phyloP scores from a whole-genome alignment of 2,888 invertebrate species.

The Acholoe squamosa region DNA sequence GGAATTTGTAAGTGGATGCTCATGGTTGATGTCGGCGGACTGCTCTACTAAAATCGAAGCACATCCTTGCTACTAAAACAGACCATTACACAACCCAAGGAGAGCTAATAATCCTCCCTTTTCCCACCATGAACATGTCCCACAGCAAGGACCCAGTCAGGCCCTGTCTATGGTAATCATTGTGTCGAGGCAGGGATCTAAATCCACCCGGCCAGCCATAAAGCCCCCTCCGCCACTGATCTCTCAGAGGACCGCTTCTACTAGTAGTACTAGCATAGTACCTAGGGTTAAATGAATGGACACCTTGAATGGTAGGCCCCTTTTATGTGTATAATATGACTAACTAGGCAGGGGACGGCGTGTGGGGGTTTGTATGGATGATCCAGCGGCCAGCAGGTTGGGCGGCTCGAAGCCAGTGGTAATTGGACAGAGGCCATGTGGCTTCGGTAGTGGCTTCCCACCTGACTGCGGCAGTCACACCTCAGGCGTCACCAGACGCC shows the following conservation, averaged over 20 bases:
- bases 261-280: background rate
- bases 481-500: background rate
- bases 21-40: background rate
- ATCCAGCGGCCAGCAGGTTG: background rate
- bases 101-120: background rate
- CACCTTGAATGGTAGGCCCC: background rate
- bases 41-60: background rate
- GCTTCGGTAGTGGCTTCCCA: constrained; percentile 22
- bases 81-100: background rate
- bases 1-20: constrained; percentile 15
- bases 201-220: background rate
- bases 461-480: constrained; percentile 20
- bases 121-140: background rate
- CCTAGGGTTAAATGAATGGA: background rate
- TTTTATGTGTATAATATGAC: constrained; percentile 41
- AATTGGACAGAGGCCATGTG: constrained; percentile 28
- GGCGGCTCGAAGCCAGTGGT: constrained; percentile 18
- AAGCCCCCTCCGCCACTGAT: background rate
- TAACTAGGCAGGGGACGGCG: constrained; percentile 41
- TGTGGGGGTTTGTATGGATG: background rate
- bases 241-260: background rate
- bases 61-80: background rate
- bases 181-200: background rate
- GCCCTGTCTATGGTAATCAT: background rate
- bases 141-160: background rate